Evolutionary conservation across 2,888 invertebrate species (phyloP).

Genomic region (Ferdinandea cuprea): DNA sequence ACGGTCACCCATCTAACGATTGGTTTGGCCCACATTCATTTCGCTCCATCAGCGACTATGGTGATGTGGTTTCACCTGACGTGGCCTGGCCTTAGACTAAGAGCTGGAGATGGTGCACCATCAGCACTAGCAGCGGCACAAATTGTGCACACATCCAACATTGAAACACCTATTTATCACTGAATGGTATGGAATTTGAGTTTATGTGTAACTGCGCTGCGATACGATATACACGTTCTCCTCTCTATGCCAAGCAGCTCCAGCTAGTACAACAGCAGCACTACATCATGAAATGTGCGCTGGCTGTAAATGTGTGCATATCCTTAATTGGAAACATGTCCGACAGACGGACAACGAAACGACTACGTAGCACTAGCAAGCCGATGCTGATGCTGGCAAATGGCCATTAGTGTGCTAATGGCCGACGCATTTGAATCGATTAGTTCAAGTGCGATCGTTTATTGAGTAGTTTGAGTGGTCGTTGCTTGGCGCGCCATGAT

Average conservation of each 20-base stretch:
- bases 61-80: slow-evolving; percentile 63
- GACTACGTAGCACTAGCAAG: too few species aligned
- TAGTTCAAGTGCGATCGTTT: slow-evolving; percentile 69
- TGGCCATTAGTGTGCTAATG: slow-evolving; percentile 66
- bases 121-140: slow-evolving; percentile 25
- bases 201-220: slow-evolving; percentile 22
- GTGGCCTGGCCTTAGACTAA: slow-evolving; percentile 36
- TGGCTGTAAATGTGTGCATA: slow-evolving; percentile 55
- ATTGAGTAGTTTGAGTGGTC: slow-evolving; percentile 63
- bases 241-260: too few species aligned
- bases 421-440: slow-evolving; percentile 73
- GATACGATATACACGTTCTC: background rate
- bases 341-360: slow-evolving; percentile 13
- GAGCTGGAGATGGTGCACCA: slow-evolving; percentile 2
- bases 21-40: slow-evolving; percentile 64
- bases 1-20: slow-evolving; percentile 71
- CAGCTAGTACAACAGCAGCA: background rate
- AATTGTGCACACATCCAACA: slow-evolving; percentile 36
- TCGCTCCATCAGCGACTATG: slow-evolving; percentile 5
- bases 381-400: slow-evolving; percentile 25
- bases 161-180: slow-evolving; percentile 62
- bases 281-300: too few species aligned
- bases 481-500: slow-evolving; percentile 19
- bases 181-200: slow-evolving; percentile 51
- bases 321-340: slow-evolving; percentile 70